phyloP scores from a whole-genome alignment of 1,140 invertebrate species.

The Bombus waltoni region DNA sequence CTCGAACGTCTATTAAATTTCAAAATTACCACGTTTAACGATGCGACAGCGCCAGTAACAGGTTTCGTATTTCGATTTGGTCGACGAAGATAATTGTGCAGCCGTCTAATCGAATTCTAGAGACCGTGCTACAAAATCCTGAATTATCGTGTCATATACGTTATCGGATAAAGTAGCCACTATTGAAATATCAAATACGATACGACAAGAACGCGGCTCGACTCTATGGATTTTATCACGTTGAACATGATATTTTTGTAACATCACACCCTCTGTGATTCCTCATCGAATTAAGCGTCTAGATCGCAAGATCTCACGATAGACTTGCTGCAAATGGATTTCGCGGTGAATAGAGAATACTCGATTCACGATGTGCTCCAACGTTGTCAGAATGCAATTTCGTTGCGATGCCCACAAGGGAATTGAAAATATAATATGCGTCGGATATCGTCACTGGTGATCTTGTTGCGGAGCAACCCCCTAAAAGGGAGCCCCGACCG shows the following conservation, averaged over 20 bases:
- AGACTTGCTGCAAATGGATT: conserved; percentile 39
- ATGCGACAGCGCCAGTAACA: too few species aligned
- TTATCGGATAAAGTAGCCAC: too few species aligned
- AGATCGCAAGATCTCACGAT: conserved; percentile 20
- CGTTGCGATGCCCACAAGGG: conserved; percentile 26
- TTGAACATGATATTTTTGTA: conserved; percentile 21
- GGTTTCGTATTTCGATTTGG: too few species aligned
- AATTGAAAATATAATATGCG: conserved; percentile 35
- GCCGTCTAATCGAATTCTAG: too few species aligned
- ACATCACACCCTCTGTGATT: neutral
- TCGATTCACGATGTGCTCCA: neutral
- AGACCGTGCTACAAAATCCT: too few species aligned
- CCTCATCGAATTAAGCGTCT: conserved; percentile 35
- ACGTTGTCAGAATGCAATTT: conserved; percentile 34
- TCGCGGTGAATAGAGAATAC: conserved; percentile 42
- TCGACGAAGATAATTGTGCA: too few species aligned
- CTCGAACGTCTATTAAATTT: too few species aligned
- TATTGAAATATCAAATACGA: too few species aligned
- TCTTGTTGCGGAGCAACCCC: conserved; percentile 19
- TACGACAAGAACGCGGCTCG: neutral
- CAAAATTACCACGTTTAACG: too few species aligned
- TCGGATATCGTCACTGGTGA: conserved; percentile 34
- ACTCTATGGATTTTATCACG: neutral
- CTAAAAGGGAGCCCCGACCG: neutral
- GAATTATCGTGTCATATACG: too few species aligned